Conservation (phyloP, 2,113 vertebrate species). For the Rafetus swinhoei region DNA sequence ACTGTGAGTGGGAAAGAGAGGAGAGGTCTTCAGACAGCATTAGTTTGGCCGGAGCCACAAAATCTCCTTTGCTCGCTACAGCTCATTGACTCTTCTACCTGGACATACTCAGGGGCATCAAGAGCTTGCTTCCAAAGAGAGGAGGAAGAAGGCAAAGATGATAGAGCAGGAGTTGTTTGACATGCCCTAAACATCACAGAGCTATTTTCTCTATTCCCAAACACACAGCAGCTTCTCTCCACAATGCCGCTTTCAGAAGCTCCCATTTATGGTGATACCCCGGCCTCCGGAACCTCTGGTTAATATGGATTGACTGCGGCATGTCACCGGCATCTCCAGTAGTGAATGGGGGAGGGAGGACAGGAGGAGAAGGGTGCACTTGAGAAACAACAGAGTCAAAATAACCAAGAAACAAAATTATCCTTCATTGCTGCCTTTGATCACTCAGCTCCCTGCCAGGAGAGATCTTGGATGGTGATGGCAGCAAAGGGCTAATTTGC, state of each 20-base stretch:
- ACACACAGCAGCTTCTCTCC: accelerated
- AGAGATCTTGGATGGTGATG: slow-evolving; percentile 69
- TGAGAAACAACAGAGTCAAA: slow-evolving; percentile 56
- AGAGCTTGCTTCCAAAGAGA: background rate
- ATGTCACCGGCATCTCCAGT: slow-evolving; percentile 62
- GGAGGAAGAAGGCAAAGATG: background rate
- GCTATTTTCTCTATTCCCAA: background rate
- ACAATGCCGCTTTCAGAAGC: slow-evolving; percentile 34
- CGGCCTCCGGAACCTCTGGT: slow-evolving; percentile 43
- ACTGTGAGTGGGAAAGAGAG: background rate
- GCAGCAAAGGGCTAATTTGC: slow-evolving; percentile 64
- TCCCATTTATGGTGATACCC: slow-evolving; percentile 1
- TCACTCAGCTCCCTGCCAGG: slow-evolving; percentile 72
- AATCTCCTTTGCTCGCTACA: background rate
- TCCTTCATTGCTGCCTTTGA: slow-evolving; percentile 65
- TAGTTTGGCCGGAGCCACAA: background rate
- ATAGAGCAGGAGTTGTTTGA: background rate
- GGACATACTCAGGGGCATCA: background rate
- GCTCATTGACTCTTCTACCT: background rate
- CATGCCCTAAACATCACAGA: background rate
- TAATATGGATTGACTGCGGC: slow-evolving; percentile 62
- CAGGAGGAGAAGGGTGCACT: slow-evolving; percentile 41
- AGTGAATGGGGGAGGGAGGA: slow-evolving; percentile 27
- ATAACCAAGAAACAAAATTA: slow-evolving; percentile 71
- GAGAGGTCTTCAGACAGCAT: background rate